phyloP scores from a whole-genome alignment of 2,888 invertebrate species.

The Camponotus fellah region DNA sequence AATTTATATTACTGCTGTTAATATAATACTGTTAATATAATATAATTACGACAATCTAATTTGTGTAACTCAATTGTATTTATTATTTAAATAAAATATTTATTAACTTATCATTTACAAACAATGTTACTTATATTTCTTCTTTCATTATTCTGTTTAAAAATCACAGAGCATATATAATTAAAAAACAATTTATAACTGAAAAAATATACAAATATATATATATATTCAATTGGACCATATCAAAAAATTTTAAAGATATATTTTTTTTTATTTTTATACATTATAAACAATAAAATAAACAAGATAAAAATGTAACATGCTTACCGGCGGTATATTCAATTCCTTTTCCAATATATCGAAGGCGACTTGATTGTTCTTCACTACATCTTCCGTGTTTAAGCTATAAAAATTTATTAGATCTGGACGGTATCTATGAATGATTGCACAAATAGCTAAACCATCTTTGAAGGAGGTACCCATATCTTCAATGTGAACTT shows the following conservation, averaged over 20 bases:
- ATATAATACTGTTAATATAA: no score
- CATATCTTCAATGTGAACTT: constrained; percentile 89
- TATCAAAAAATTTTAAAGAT: no score
- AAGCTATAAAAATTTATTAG: constrained; percentile 92
- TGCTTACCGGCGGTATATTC: constrained; percentile 88
- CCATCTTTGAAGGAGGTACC: constrained; percentile 91
- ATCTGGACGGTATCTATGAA: constrained; percentile 96
- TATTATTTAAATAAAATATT: background rate
- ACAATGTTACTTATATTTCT: constrained; percentile 5
- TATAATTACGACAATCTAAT: background rate
- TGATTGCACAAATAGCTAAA: constrained; percentile 90
- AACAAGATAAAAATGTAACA: constrained; percentile 28
- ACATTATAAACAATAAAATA: no score
- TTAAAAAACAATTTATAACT: background rate
- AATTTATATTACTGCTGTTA: background rate
- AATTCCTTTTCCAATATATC: constrained; percentile 94
- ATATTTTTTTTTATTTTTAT: no score
- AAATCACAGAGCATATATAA: background rate
- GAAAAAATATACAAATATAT: no score
- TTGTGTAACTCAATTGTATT: background rate
- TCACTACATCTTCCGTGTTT: constrained; percentile 89
- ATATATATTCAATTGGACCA: no score
- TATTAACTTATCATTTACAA: background rate
- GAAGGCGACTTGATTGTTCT: constrained; percentile 94
- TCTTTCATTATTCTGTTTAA: constrained; percentile 16